These are phyloP conservation scores for Brachyopa scutellaris DNA, from an alignment of 2,888 invertebrate genomes.

Conservation along the genomic window DNA sequence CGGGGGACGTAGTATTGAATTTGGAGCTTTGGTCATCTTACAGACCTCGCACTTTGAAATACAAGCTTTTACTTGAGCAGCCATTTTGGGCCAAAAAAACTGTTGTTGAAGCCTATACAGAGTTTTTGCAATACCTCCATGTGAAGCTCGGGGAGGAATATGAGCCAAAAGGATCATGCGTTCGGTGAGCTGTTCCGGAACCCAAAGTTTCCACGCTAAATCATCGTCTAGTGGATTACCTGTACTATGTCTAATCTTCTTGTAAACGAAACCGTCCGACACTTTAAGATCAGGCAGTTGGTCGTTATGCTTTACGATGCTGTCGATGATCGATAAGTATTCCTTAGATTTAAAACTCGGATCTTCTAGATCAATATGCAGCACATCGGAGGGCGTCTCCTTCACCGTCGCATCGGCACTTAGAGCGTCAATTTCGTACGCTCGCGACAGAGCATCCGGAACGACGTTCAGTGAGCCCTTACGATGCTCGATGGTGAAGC, in stretches of 20 bases:
- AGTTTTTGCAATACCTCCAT: neutral
- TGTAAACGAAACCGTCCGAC: neutral
- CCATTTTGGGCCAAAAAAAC: slow-evolving; percentile 17
- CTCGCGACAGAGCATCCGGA: no score
- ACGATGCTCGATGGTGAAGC: no score
- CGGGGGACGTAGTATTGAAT: neutral
- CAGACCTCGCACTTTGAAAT: neutral
- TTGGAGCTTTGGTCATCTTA: neutral
- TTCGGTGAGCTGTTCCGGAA: no score
- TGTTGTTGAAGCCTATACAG: no score
- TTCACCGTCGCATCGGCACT: no score
- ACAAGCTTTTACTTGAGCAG: neutral
- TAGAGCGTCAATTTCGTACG: no score
- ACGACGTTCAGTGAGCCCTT: neutral
- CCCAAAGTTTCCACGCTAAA: no score
- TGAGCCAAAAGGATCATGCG: neutral
- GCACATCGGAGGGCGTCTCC: neutral
- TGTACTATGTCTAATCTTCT: neutral
- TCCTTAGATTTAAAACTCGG: neutral
- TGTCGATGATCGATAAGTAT: neutral
- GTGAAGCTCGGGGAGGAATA: neutral
- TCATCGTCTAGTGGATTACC: no score
- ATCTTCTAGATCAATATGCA: neutral
- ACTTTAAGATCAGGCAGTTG: neutral
- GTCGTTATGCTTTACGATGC: slow-evolving; percentile 1